These are phyloP conservation scores for Cossypha heuglini DNA, from an alignment of 2,797 vertebrate genomes.

Conservation along the genomic window DNA sequence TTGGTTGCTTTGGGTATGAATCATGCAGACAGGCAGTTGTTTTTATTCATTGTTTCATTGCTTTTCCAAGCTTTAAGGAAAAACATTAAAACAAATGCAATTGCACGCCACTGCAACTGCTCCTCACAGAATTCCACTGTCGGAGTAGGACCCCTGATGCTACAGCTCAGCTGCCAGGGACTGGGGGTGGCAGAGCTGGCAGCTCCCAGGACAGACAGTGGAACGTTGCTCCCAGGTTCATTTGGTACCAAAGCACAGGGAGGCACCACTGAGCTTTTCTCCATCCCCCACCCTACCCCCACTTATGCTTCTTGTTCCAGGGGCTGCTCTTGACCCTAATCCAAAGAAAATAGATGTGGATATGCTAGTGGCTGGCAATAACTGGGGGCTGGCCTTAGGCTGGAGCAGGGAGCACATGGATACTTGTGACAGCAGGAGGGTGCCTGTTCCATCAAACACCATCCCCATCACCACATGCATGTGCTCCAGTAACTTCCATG, in stretches of 20 bases:
- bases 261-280: not conserved
- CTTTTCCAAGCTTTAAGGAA: slow-evolving; percentile 9
- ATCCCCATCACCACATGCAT: not conserved
- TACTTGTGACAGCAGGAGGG: not conserved
- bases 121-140: not conserved
- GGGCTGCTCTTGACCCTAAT: not conserved
- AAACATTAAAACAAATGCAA: not conserved
- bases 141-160: rapidly evolving
- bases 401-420: not conserved
- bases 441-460: not conserved
- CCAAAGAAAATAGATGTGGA: not conserved
- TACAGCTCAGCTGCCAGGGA: not conserved
- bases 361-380: not conserved
- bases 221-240: not conserved
- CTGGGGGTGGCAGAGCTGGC: not conserved
- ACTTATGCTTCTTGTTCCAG: not conserved
- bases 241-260: not conserved
- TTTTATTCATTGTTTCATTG: not conserved
- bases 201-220: not conserved
- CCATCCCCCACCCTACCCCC: not conserved
- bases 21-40: not conserved
- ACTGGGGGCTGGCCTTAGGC: not conserved
- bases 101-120: rapidly evolving
- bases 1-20: not conserved
- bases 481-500: not conserved